Base-by-base conservation (phyloP, 1,140 invertebrate genomes). In the Drosophila elegans region DNA sequence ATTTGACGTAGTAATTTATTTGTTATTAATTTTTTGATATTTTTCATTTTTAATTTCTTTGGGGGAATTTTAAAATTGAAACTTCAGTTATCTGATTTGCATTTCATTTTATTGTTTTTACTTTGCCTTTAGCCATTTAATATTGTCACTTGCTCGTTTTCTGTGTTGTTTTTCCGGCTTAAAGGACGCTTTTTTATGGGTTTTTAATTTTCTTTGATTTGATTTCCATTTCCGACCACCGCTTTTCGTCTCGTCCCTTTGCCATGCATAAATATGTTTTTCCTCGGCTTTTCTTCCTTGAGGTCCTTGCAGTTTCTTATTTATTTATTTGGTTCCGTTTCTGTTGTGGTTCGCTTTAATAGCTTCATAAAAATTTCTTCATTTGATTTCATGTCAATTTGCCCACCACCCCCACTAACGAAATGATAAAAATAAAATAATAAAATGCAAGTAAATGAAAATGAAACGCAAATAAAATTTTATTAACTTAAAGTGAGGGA, bases 381-480 rank as follows among this genome's bases (percentile, higher is more conserved):
- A 84, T 78, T 81, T 78, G 74, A 85, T 86, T 85, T 85, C 78
- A 85, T 78, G 81, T 81, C 82, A 86, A 78, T 85, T 86, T 80
- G 66, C 41, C 25, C 27, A 32, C 11, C 48, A 52, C 10, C 53
- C 10, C 21, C 5, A 2, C 21, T 32, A 41, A 46, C 53, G 60
- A 73, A 83, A 69, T 76, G 82, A 74, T 69, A 73, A 32, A 78
- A 86, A 85, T 86, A 85, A 84, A 85, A 81, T 84, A 83, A 84
- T 86, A 84, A 85, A 86, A 85, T 61, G 74, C 81, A 74, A 81
- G 73, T 74, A 86, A 85, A 78, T 86, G 81, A 85, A 74, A 85
- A 86, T 81, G 68, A 85, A 86, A 78, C 68, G 82, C 68, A 86
- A 81, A 86, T 81, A 85, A 81, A 86, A 81, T 85, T 86, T 85